These are phyloP conservation scores for Clivina fossor DNA, from an alignment of 2,888 invertebrate genomes.

Conservation along the genomic window DNA sequence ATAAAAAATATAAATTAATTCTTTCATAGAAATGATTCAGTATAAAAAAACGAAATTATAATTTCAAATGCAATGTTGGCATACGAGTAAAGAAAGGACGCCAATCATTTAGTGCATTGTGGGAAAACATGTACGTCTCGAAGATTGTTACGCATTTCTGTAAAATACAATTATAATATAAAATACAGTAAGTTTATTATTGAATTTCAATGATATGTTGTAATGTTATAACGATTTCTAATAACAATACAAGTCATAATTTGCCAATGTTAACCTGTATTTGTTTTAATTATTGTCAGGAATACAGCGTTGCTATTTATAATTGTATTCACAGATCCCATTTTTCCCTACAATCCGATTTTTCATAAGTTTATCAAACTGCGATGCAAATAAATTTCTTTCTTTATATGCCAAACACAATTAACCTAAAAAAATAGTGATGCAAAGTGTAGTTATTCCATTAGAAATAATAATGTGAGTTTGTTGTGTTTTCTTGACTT, in stretches of 20 bases:
- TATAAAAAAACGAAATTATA: background rate
- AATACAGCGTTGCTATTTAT: constrained; percentile 32
- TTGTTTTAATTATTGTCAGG: constrained; percentile 22
- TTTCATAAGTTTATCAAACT: constrained; percentile 30
- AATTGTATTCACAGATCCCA: constrained; percentile 30
- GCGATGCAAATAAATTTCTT: constrained; percentile 18
- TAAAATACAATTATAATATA: constrained; percentile 32
- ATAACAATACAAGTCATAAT: constrained; percentile 20
- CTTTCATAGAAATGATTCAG: background rate
- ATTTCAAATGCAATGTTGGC: constrained; percentile 44
- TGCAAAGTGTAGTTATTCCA: constrained; percentile 10
- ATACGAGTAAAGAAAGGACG: constrained; percentile 48
- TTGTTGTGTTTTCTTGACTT: constrained; percentile 23
- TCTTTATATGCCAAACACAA: constrained; percentile 19
- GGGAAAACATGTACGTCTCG: constrained; percentile 52
- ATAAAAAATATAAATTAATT: background rate
- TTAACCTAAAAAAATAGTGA: constrained; percentile 25
- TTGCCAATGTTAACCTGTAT: constrained; percentile 28
- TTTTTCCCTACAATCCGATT: constrained; percentile 28
- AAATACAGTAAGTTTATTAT: constrained; percentile 33
- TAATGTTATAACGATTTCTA: constrained; percentile 10
- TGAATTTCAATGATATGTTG: constrained; percentile 19
- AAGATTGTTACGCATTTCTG: constrained; percentile 49
- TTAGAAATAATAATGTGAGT: constrained; percentile 26
- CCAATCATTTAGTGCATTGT: constrained; percentile 51